Evolutionary conservation across 2,113 vertebrate genomes (phyloP).

Genomic region (Daubentonia madagascariensis): DNA sequence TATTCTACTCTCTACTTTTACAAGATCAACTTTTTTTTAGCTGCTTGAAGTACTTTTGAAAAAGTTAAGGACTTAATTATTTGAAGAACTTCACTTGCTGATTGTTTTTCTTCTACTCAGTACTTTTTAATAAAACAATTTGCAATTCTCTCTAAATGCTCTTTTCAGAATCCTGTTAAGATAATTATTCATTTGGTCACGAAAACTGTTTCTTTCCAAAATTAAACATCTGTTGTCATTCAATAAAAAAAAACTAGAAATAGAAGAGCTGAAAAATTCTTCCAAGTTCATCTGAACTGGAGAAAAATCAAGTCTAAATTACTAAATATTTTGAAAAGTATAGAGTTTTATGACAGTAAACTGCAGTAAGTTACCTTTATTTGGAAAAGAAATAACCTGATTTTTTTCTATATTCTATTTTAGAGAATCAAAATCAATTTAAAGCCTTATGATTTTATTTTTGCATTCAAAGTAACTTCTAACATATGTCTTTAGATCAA

Average conservation of each 20-base stretch:
- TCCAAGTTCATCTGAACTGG: neutral
- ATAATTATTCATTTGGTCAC: conserved; percentile 29
- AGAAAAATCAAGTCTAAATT: conserved; percentile 6
- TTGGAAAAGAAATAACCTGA: conserved; percentile 15
- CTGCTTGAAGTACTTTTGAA: neutral
- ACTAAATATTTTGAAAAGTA: conserved; percentile 38
- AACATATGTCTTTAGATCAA: neutral
- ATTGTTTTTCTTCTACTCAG: neutral
- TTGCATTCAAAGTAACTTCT: neutral
- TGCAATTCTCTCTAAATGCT: neutral
- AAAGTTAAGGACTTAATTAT: neutral
- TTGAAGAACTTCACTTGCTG: neutral
- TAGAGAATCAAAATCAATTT: neutral
- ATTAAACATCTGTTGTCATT: conserved; percentile 43
- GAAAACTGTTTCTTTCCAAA: conserved; percentile 21
- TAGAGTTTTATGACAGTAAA: neutral
- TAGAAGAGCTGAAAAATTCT: conserved; percentile 26
- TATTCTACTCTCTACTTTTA: neutral
- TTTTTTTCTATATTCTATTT: conserved; percentile 2
- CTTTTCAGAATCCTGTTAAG: conserved; percentile 25
- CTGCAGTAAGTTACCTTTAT: neutral
- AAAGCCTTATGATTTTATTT: neutral
- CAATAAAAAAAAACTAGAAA: conserved; percentile 43
- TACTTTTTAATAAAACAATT: conserved; percentile 2
- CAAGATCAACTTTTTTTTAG: neutral